phyloP scores from a whole-genome alignment of 2,888 invertebrate species.

The Patella caerulea region DNA sequence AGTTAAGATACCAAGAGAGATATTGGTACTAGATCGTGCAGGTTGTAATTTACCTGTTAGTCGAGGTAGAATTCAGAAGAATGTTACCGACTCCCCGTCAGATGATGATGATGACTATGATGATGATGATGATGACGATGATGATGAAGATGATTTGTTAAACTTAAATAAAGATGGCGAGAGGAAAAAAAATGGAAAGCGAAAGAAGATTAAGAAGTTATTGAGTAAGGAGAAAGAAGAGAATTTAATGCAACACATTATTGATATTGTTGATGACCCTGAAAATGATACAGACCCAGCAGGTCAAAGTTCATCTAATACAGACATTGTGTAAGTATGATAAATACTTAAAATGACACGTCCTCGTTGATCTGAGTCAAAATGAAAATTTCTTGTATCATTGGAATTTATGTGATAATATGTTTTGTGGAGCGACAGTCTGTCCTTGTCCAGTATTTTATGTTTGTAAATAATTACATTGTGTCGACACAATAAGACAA shows the following conservation, averaged over 20 bases:
- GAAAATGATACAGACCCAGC: slow-evolving; percentile 17
- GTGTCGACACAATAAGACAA: too few relatives aligned
- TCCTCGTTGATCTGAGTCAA: too few relatives aligned
- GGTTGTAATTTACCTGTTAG: background rate
- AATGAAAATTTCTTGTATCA: too few relatives aligned
- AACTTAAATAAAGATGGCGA: too few relatives aligned
- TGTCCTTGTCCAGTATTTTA: too few relatives aligned
- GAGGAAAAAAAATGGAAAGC: background rate
- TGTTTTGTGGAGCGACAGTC: too few relatives aligned
- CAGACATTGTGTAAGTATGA: background rate
- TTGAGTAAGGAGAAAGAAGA: slow-evolving; percentile 11
- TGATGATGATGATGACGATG: slow-evolving; percentile 10
- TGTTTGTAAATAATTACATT: too few relatives aligned
- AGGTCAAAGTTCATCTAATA: slow-evolving; percentile 1
- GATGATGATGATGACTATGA: slow-evolving; percentile 24
- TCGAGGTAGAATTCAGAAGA: slow-evolving; percentile 7
- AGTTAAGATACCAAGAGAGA: slow-evolving; percentile 19
- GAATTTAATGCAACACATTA: slow-evolving; percentile 12
- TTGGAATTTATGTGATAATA: too few relatives aligned
- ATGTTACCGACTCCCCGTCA: background rate
- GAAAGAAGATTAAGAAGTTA: background rate
- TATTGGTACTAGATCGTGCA: slow-evolving; percentile 8
- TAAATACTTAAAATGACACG: background rate
- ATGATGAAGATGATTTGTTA: background rate
- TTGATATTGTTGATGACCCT: slow-evolving; percentile 17